A percentile compares a stretch with the other conserved stretches of the same genome.
phyloP scores from a whole-genome alignment of 2,797 vertebrate species.

The Pseudocheirus occidentalis region DNA sequence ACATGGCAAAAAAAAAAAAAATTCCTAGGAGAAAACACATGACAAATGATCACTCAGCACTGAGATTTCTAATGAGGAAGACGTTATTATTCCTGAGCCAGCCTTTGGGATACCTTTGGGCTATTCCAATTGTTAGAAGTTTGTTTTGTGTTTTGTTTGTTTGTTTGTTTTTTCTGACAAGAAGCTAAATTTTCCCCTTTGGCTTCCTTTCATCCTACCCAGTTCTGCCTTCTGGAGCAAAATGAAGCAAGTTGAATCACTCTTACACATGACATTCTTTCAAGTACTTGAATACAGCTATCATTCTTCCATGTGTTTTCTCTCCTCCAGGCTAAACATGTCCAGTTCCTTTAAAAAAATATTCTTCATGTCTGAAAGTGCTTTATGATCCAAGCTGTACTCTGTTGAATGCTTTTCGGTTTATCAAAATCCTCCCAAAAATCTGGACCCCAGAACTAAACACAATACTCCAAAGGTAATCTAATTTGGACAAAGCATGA shows the following conservation, averaged over 20 bases:
- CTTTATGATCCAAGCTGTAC: background rate
- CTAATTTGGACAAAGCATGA: background rate
- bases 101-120: background rate
- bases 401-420: background rate
- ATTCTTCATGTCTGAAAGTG: background rate
- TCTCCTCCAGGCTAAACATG: background rate
- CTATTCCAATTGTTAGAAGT: background rate
- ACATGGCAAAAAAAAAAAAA: background rate
- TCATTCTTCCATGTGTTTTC: background rate
- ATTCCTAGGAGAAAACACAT: background rate
- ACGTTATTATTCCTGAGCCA: background rate
- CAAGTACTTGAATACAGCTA: background rate
- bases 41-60: background rate
- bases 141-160: background rate
- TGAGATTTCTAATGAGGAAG: background rate
- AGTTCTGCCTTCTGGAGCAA: background rate
- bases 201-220: background rate
- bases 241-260: background rate
- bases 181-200: background rate
- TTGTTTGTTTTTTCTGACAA: background rate
- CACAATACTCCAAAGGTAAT: background rate
- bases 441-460: background rate
- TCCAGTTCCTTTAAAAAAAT: background rate
- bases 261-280: background rate
- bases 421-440: background rate